Base-by-base conservation (phyloP, 1,140 invertebrate species). In the Drosophila sp. region DNA sequence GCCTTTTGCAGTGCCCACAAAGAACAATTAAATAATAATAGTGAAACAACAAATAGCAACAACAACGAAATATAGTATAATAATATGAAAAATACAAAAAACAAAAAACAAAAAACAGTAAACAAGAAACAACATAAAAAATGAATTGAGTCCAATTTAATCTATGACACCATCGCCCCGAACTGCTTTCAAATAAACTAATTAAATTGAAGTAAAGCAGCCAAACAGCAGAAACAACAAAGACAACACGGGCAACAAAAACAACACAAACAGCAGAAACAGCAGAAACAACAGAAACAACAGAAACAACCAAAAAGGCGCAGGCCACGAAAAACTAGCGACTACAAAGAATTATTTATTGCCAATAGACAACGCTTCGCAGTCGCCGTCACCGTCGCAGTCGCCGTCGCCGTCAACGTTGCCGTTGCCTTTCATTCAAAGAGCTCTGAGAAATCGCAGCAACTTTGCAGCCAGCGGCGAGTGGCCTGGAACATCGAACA, bases 161-260 rank as follows among this genome's bases (percentile, higher is more conserved):
- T 86, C 81, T 84, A 86, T 84, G 80, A 83, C 80, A 84, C 81
- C 81, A 84, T 86, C 81, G 81, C 81, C 81, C 81, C 67, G 72
- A 84, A 84, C 81, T 84, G 82, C 82, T 86, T 86, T 86, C 81
- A 86, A 86, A 86, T 87, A 86, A 86, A 87, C 81, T 86, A 86
- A 86, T 86, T 86, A 86, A 86, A 86, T 86, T 86, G 84, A 86
- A 75, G 78, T 72, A 86, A 86, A 86, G 74, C 78, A 78, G 73
- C 65, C 53, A 66, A 38, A 32, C 34, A 57, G 56, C 65, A 61
- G 18, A 27, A 56, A 7, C 14, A 38, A 40, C 40, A 57, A 59
- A 61, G 54, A 29, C 36, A 54, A 13, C 13, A 64, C n/a, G n/a
- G n/a, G n/a, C 14, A 38, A 40, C 40, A 57, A 59, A 61, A 59